Conservation (phyloP, 2,113 vertebrate genomes). For the Puntigrus tetrazona region DNA sequence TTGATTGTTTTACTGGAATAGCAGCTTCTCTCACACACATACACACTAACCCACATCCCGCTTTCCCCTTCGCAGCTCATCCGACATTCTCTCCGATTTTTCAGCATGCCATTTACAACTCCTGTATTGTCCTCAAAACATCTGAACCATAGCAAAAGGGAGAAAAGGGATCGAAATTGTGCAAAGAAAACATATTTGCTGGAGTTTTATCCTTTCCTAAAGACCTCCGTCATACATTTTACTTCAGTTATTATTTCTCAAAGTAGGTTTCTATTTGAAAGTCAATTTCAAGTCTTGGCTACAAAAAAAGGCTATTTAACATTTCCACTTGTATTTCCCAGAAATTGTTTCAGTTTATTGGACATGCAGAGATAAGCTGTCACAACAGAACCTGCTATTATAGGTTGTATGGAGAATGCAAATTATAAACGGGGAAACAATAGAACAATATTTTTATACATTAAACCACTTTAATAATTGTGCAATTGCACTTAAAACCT, state of each 20-base stretch:
- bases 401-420: neutral
- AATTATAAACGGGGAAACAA: neutral
- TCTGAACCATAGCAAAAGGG: slow-evolving; percentile 17
- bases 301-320: neutral
- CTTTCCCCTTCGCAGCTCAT: slow-evolving; percentile 1
- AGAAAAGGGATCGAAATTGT: neutral
- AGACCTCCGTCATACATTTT: neutral
- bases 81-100: neutral
- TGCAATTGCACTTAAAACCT: neutral
- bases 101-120: neutral
- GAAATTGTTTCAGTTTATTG: neutral
- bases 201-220: neutral
- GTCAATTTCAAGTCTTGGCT: neutral
- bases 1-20: neutral
- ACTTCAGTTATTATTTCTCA: neutral
- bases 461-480: neutral
- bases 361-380: neutral
- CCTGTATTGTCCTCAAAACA: slow-evolving; percentile 30
- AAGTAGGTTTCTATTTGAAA: neutral
- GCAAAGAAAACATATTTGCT: slow-evolving; percentile 1
- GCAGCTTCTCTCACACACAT: neutral
- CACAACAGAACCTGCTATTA: neutral
- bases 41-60: neutral
- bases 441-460: neutral
- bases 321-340: neutral